Conservation (phyloP, 1,140 invertebrate species). For the Limonius californicus region DNA sequence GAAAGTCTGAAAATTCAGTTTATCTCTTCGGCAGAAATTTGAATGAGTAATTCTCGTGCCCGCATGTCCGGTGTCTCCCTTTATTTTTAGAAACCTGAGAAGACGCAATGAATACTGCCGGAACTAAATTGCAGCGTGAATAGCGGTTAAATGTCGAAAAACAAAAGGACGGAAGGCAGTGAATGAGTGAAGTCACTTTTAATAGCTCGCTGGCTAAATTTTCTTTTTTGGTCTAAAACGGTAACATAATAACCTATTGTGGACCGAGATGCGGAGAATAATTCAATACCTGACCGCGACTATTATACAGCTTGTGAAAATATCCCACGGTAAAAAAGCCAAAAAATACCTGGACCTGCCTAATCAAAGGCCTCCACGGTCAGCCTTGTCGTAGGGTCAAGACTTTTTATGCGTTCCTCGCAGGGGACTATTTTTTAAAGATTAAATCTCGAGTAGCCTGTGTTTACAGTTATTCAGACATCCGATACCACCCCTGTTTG, state of each 20-base stretch:
- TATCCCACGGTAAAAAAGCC: constrained; percentile 30
- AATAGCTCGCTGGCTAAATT: constrained; percentile 1
- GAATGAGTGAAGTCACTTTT: neutral
- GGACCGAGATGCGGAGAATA: constrained; percentile 24
- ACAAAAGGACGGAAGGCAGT: constrained; percentile 13
- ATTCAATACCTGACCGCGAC: constrained; percentile 28
- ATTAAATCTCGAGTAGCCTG: constrained; percentile 34
- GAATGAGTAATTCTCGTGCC: neutral
- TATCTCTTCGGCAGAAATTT: neutral
- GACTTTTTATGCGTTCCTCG: constrained; percentile 27
- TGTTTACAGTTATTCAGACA: constrained; percentile 37
- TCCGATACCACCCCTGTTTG: constrained; percentile 36
- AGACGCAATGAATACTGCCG: constrained; percentile 2
- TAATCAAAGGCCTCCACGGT: constrained; percentile 25
- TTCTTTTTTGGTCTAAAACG: constrained; percentile 12
- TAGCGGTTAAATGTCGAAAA: constrained; percentile 12
- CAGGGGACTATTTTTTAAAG: constrained; percentile 31
- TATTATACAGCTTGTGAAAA: constrained; percentile 23
- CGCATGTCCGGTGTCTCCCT: constrained; percentile 5
- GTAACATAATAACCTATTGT: constrained; percentile 25
- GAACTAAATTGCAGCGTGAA: constrained; percentile 8
- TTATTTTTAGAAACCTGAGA: constrained; percentile 11
- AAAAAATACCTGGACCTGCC: constrained; percentile 31
- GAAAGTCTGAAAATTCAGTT: no score
- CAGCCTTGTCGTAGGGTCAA: constrained; percentile 34